Conservation (phyloP, 1,140 invertebrate species). For the Zaprionus lachaisei region DNA sequence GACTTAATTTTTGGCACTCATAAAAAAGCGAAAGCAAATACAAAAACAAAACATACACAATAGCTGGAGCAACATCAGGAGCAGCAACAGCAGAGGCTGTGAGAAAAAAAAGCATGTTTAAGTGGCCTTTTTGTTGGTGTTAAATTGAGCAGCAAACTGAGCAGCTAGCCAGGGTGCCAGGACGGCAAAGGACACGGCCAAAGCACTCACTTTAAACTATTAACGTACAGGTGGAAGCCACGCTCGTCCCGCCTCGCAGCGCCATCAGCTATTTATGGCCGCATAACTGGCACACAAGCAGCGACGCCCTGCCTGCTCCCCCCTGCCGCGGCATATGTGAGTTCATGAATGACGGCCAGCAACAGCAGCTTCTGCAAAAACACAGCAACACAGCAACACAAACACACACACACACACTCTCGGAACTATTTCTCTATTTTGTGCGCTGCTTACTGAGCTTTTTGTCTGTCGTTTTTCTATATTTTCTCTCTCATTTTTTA, state of each 20-base stretch:
- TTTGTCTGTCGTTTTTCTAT: conserved; percentile 35
- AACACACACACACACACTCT: conserved; percentile 14
- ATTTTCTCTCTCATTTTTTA: conserved; percentile 37
- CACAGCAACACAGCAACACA: conserved; percentile 22
- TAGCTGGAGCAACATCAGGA: not conserved
- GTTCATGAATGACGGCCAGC: conserved; percentile 63
- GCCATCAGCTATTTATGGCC: conserved; percentile 73
- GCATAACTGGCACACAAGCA: conserved; percentile 75
- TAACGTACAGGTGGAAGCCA: conserved; percentile 49
- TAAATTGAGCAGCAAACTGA: conserved; percentile 75
- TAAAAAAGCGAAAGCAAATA: conserved; percentile 26
- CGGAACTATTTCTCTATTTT: conserved; percentile 60
- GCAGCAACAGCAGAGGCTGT: not conserved
- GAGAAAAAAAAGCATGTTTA: conserved; percentile 41
- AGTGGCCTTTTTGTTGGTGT: conserved; percentile 72
- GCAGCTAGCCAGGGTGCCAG: conserved; percentile 23
- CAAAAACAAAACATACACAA: conserved; percentile 4
- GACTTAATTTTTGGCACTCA: conserved; percentile 71
- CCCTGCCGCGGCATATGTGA: conserved; percentile 62
- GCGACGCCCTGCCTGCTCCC: conserved; percentile 14
- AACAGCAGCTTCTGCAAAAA: conserved; percentile 42
- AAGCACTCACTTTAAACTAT: conserved; percentile 77
- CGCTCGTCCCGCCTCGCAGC: conserved; percentile 1
- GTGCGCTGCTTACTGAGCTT: conserved; percentile 54
- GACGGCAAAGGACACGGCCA: conserved; percentile 8